Base-by-base conservation (phyloP, 2,797 vertebrate species). In the Pseudochromis fuscus region DNA sequence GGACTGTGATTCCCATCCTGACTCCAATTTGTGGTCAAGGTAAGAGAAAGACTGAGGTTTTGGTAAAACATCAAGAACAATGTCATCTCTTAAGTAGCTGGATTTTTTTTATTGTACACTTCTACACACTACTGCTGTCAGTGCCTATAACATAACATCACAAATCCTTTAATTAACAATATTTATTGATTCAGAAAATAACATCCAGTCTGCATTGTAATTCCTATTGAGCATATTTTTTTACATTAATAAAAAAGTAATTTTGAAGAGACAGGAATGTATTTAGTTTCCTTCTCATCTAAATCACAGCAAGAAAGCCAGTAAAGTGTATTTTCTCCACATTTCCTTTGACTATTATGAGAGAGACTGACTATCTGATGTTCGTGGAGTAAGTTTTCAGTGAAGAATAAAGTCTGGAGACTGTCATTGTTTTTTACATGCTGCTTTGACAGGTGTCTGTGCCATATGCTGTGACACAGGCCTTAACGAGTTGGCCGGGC, bases 371-470 rank as follows among this genome's bases (percentile, higher is more conserved):
- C 89, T 81, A 62, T 69, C 89, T 85, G 73, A 68, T 91, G 67
- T 91, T 78, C 77, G 86, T 46, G 50, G 64, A 77, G 65, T 72
- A 75, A 56, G 72, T 90, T 84, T 85, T 75, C 79, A 93, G 91
- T 89, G 92, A 90, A 85, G 84, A 88, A 87, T 87, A 90, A 87
- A 92, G 28, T 48, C 1, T 50, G n/a, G n/a, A 91, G 92, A 90
- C 11, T 94, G 88, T 93, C 37, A 38, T 92, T 86, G 87, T 84
- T 89, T 42, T 24, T 18, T 55, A 50, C 13, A 55, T 27, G 51
- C 93, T 89, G 94, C 94, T 91, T 95, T 91, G 93, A 95, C 95
- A 95, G 95, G 95, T 95, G 95, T 93, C 75, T 19, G 12, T 42
- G 42, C 83, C 89, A 53, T 55, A 33, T 53, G 45, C 30, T 9